These are phyloP conservation scores for Aythya baeri DNA, from an alignment of 2,113 vertebrate genomes.

Conservation along the genomic window DNA sequence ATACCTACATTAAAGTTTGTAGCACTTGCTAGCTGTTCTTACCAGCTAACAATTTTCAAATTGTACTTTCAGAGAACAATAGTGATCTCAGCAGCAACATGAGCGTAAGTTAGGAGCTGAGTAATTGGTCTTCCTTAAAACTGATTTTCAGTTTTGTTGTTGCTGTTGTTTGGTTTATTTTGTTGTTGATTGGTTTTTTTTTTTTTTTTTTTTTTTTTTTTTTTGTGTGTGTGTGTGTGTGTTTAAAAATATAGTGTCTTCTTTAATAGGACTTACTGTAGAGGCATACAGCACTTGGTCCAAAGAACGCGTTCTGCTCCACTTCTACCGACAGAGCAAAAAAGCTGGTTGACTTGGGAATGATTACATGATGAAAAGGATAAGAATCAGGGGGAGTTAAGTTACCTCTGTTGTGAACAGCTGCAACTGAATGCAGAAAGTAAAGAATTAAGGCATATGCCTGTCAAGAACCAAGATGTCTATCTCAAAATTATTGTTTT, in stretches of 20 bases:
- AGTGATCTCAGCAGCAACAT: not conserved
- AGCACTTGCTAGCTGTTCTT: not conserved
- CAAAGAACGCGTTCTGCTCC: not conserved
- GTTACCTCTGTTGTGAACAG: not conserved
- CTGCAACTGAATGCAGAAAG: not conserved
- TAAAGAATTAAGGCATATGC: not conserved
- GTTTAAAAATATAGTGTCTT: not conserved
- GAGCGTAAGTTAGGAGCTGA: not conserved
- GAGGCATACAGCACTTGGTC: not conserved
- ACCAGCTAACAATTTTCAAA: not conserved
- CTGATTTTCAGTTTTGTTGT: not conserved
- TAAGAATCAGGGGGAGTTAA: not conserved
- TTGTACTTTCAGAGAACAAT: not conserved
- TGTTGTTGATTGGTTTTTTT: not conserved
- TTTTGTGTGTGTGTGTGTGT: no score
- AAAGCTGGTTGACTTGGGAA: not conserved
- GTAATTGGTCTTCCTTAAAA: not conserved
- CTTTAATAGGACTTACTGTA: not conserved
- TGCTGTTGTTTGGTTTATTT: not conserved
- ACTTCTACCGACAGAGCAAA: not conserved
- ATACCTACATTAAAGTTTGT: not conserved
- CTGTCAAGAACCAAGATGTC: not conserved
- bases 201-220: no score
- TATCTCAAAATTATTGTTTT: not conserved
- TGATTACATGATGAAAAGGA: not conserved